phyloP scores from a whole-genome alignment of 2,113 vertebrate genomes.

The Nycticebus coucang region DNA sequence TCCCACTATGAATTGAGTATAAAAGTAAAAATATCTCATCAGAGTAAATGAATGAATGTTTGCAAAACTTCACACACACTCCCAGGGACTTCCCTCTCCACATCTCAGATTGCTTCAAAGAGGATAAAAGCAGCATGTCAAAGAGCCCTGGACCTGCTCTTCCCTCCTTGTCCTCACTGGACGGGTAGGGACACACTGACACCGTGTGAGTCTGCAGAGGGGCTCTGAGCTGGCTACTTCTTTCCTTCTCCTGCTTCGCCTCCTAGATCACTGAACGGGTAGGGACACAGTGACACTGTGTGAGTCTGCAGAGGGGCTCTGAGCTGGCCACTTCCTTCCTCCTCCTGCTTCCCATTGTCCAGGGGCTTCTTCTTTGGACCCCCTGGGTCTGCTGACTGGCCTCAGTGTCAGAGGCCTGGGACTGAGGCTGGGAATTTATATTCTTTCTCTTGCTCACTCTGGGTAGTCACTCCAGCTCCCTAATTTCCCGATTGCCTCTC shows the following conservation, averaged over 20 bases:
- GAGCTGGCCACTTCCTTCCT: background rate
- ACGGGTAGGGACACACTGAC: background rate
- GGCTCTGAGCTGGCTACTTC: background rate
- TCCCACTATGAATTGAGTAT: background rate
- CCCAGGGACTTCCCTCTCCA: background rate
- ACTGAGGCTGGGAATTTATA: too few relatives aligned
- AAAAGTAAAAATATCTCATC: background rate
- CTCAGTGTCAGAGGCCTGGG: background rate
- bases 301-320: background rate
- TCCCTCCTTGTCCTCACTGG: background rate
- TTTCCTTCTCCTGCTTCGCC: background rate
- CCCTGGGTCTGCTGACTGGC: background rate
- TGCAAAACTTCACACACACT: background rate
- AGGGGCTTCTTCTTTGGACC: background rate
- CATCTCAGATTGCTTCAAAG: background rate
- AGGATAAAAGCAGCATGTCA: background rate
- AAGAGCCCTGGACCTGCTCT: background rate
- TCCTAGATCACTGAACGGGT: background rate
- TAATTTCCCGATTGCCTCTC: background rate
- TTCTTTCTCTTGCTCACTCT: too few relatives aligned
- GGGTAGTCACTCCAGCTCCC: too few relatives aligned
- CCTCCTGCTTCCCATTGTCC: background rate
- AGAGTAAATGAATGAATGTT: background rate
- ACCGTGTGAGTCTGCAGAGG: background rate
- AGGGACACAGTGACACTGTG: background rate